Evolutionary conservation across 2,888 invertebrate genomes (phyloP).

Genomic region (Callosobruchus maculatus): DNA sequence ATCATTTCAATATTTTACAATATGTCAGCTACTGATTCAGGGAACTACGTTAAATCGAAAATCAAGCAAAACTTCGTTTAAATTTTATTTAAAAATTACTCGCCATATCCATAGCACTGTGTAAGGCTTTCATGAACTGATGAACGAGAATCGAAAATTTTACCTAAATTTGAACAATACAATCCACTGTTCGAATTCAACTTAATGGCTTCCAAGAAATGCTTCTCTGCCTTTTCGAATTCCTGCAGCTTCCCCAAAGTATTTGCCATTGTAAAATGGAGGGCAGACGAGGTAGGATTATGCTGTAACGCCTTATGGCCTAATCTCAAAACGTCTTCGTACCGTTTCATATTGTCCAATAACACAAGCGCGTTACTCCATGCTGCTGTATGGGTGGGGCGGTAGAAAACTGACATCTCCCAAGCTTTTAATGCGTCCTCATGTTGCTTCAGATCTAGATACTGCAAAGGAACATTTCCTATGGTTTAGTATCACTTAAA

Average conservation of each 20-base stretch:
- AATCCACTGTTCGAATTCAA: slow-evolving; percentile 66
- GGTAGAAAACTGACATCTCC: slow-evolving; percentile 74
- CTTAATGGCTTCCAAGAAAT: slow-evolving; percentile 74
- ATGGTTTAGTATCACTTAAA: no score
- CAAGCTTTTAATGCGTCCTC: slow-evolving; percentile 76
- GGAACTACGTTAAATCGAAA: no score
- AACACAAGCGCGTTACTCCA: slow-evolving; percentile 92
- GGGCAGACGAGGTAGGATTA: slow-evolving; percentile 69
- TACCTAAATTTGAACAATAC: slow-evolving; percentile 88
- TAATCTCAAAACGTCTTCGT: slow-evolving; percentile 64
- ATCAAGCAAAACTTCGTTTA: no score
- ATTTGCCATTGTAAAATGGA: slow-evolving; percentile 86
- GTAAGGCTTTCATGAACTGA: not conserved
- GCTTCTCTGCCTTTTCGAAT: slow-evolving; percentile 74
- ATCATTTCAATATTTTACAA: no score
- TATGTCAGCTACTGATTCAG: no score
- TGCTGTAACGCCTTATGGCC: slow-evolving; percentile 67
- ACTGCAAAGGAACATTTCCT: slow-evolving; percentile 58
- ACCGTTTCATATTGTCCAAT: slow-evolving; percentile 61
- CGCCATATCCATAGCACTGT: no score
- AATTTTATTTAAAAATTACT: no score
- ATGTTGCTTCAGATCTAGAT: slow-evolving; percentile 71
- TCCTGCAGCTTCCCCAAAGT: slow-evolving; percentile 71
- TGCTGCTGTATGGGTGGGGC: slow-evolving; percentile 76
- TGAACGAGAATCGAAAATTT: not conserved